Evolutionary conservation across 2,797 vertebrate species (phyloP), one percentile per base, ranked within the genome.

Genomic region (Tauraco hartlaubi): DNA sequence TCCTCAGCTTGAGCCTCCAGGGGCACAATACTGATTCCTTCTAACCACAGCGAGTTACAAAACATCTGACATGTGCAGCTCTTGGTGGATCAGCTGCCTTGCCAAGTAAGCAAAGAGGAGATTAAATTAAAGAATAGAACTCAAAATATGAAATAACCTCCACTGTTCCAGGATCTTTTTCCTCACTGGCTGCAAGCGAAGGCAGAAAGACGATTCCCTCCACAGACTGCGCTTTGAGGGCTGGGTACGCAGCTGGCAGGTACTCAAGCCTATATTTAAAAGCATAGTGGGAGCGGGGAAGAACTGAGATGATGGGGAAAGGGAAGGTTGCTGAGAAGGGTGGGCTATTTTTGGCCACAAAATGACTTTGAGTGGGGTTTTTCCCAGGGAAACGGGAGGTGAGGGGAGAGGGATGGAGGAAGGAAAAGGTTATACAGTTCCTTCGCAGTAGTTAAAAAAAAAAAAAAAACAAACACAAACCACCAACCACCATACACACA

Each of bases 61-160:
- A 97, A 95, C 75, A 85, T 89, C 90, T 96, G 94, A 95, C 86
- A 66, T 25, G 23, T 92, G 79, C 91, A 83, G 37, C 66, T 88
- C 88, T 94, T 62, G 73, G 79, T 93, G 52, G 74, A 95, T 85
- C 76, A 55, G 31, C 75, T 90, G 68, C 80, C 51, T 83, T 85
- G 94, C 92, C 94, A 96, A 97, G 79, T 64, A 77, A 89, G 86
- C 41, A 74, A 83, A 91, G 52, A 63, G 29, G 52, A 92, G 76
- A 96, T 92, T 90, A 56, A 96, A 91, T 93, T 95, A 82, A 94
- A 95, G 85, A 93, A 81, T 37, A 79, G 46, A 90, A 92, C 82
- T 80, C 81, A 61, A 94, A 94, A 91, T 73, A 89, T 55, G 67
- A 94, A 96, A 74, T 92, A 90, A 85, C 41, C 52, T 93, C 55